phyloP scores from a whole-genome alignment of 2,113 vertebrate genomes.

The Paradisaea rubra region DNA sequence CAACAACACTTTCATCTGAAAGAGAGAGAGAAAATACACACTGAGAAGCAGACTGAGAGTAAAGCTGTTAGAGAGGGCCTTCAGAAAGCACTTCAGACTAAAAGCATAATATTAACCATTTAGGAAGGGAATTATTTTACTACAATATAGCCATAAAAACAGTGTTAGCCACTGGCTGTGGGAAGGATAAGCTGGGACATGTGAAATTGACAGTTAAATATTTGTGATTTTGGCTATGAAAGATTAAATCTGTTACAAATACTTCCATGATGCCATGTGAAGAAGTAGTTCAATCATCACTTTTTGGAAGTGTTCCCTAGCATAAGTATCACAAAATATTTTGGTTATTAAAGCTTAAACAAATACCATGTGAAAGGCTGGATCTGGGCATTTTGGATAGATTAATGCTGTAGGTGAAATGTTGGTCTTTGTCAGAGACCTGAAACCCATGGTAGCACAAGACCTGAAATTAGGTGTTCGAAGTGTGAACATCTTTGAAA shows the following conservation, averaged over 20 bases:
- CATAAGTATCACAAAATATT: constrained; percentile 7
- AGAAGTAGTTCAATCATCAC: not conserved
- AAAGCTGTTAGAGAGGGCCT: not conserved
- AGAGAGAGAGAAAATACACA: not conserved
- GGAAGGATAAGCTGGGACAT: not conserved
- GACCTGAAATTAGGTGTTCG: not conserved
- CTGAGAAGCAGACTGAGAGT: not conserved
- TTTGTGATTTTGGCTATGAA: constrained; percentile 44
- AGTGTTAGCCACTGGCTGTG: constrained; percentile 7
- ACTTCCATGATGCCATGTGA: constrained; percentile 20
- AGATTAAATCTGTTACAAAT: constrained; percentile 5
- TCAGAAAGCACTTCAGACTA: constrained; percentile 25
- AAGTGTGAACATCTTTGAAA: not conserved
- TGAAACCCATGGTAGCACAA: not conserved
- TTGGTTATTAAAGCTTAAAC: not conserved
- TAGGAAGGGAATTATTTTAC: constrained; percentile 32
- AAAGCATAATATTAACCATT: constrained; percentile 14
- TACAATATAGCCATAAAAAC: constrained; percentile 30
- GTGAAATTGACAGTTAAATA: constrained; percentile 48
- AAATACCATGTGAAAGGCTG: constrained; percentile 20
- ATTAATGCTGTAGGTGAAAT: not conserved
- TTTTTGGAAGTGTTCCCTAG: not conserved
- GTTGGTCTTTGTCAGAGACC: not conserved
- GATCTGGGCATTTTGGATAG: not conserved
- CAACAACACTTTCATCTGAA: not conserved